Conservation (phyloP, 2,113 vertebrate species). For the Periophthalmodon schlosseri region DNA sequence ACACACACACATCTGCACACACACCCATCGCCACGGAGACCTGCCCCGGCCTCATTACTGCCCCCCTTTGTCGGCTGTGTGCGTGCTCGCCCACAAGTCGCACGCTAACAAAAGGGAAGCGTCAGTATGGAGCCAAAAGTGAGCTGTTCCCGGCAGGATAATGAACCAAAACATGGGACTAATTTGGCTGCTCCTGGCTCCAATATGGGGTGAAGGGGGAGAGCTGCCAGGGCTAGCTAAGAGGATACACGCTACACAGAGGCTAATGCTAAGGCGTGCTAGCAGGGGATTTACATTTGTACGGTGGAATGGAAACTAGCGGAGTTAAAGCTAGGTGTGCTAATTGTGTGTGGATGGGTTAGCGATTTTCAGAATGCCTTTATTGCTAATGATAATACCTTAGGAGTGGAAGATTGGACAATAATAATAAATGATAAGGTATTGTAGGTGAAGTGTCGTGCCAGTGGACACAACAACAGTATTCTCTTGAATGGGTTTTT, state of each 20-base stretch:
- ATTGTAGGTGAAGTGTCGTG: too few relatives aligned
- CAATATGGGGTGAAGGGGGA: slow-evolving; percentile 37
- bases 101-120: slow-evolving; percentile 54
- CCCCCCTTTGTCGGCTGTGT: slow-evolving; percentile 61
- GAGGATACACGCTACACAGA: neutral
- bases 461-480: too few relatives aligned
- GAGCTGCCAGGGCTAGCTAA: slow-evolving; percentile 4
- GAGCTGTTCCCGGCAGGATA: slow-evolving; percentile 57
- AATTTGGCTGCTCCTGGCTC: slow-evolving; percentile 62
- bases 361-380: too few relatives aligned
- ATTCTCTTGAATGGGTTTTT: too few relatives aligned
- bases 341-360: too few relatives aligned
- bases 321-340: too few relatives aligned
- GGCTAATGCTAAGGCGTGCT: neutral
- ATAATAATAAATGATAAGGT: too few relatives aligned
- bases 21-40: slow-evolving; percentile 53
- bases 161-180: slow-evolving; percentile 75
- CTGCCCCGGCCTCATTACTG: slow-evolving; percentile 66
- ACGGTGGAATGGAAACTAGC: too few relatives aligned
- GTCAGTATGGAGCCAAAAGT: slow-evolving; percentile 62
- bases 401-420: too few relatives aligned
- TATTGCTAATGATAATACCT: too few relatives aligned
- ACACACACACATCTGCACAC: slow-evolving; percentile 50
- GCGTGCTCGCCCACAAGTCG: slow-evolving; percentile 67
- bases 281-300: neutral